Base-by-base conservation (phyloP, 35 echinoderm and acorn worm species). In the Hemicentrotus pulcherrimus region DNA sequence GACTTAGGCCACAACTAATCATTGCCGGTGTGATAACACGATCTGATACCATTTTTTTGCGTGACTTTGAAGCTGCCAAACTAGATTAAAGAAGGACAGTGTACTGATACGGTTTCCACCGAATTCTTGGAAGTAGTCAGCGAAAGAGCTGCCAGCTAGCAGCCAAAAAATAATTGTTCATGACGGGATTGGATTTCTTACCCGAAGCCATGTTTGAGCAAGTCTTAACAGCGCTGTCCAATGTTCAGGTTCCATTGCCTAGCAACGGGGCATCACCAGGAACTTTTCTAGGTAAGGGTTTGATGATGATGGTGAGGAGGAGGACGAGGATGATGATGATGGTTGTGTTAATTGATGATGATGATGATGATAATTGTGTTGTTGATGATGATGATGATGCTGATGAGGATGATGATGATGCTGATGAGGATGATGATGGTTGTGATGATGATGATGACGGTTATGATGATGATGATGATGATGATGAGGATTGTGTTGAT, bases 201-300 rank as follows among this genome's bases (percentile, higher is more conserved):
- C 65, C 65, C 0, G 88, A 33, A 90, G 88, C 88, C 30, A 90
- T 90, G 88, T 90, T 90, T 90, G 88, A 90, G 46, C 88, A 90
- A 90, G 88, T 90, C 88, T 90, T 90, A 28, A 30, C 7, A 24
- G 32, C 88, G 3, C 88, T 90, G 32, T 90, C 88, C 88, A 90
- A 47, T 90, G 88, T 90, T 30, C 88, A 45, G 31, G 32, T 90
- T 90, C 65, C 65, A 0, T 0, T 78, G 65, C 65, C 65, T 28
- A 18, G 65, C 65, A 78, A 28, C 28, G 22, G 65, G 22, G 65
- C 65, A 78, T n/a, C 65, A 24, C 65, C 65, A 28, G 65, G 22
- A n/a, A 78, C 65, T 7, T 78, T n/a, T 78, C 22, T 22, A 78
- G 65, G 65, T 78, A 78, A 78, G 65, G 65, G 65, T 0, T 78